phyloP scores from a whole-genome alignment of 2,113 vertebrate species.

The Oreamnos americanus region DNA sequence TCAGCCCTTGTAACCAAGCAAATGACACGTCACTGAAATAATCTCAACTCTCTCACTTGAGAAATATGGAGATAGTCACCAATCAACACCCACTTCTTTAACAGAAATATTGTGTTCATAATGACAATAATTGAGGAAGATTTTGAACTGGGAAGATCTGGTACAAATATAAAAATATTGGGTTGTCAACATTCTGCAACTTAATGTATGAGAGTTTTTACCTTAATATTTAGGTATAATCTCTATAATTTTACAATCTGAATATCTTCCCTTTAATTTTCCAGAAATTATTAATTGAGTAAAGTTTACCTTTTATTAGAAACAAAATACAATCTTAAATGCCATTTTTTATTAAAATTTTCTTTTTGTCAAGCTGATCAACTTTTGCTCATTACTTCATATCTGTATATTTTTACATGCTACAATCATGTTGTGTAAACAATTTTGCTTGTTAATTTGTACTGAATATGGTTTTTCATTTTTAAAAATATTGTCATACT shows the following conservation, averaged over 20 bases:
- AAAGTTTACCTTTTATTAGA: neutral
- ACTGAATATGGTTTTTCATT: neutral
- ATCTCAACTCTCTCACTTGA: neutral
- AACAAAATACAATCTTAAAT: neutral
- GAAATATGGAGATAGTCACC: neutral
- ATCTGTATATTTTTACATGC: neutral
- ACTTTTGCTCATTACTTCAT: neutral
- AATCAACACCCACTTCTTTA: neutral
- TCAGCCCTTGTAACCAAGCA: neutral
- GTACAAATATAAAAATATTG: neutral
- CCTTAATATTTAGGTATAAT: neutral
- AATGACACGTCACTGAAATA: neutral
- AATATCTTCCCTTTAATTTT: neutral
- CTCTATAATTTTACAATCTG: neutral
- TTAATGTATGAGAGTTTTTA: neutral
- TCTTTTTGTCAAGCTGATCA: neutral
- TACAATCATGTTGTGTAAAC: neutral
- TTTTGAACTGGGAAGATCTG: neutral
- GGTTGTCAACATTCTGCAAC: neutral
- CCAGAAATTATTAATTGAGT: neutral
- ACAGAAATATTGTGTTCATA: neutral
- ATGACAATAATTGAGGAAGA: neutral
- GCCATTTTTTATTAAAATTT: neutral
- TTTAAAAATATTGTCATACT: neutral
- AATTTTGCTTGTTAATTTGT: neutral